phyloP scores from a whole-genome alignment of 2,797 vertebrate species.

The Staurois parvus region DNA sequence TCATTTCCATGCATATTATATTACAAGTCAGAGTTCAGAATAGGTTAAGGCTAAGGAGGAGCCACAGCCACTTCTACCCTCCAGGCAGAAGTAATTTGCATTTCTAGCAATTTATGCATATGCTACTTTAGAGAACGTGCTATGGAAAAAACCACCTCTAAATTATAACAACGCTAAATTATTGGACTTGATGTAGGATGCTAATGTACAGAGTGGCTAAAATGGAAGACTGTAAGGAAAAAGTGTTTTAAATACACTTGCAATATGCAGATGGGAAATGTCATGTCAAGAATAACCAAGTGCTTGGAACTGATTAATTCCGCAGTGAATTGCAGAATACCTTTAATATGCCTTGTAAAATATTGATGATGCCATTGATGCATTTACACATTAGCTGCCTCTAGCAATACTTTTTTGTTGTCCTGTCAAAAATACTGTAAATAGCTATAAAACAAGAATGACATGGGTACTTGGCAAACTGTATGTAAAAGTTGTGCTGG shows the following conservation, averaged over 20 bases:
- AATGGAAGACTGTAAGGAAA: neutral
- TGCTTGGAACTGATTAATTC: neutral
- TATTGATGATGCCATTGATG: neutral
- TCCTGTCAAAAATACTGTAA: neutral
- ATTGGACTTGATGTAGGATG: conserved; percentile 7
- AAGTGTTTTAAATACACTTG: neutral
- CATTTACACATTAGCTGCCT: neutral
- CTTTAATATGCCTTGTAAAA: neutral
- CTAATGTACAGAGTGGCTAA: neutral
- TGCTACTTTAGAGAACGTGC: neutral
- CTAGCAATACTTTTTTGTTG: neutral
- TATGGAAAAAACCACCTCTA: conserved; percentile 3
- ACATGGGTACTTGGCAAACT: neutral
- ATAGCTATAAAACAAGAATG: neutral
- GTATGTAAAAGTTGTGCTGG: too few species aligned
- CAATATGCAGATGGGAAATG: neutral
- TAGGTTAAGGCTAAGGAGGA: neutral
- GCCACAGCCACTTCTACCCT: conserved; percentile 21
- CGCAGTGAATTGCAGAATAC: neutral
- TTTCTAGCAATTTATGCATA: conserved; percentile 10
- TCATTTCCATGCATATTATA: conserved; percentile 47
- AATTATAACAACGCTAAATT: neutral
- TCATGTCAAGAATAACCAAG: neutral
- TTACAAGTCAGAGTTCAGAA: conserved; percentile 32
- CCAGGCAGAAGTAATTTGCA: conserved; percentile 32